These are phyloP conservation scores for Rhinolophus sinicus DNA, from an alignment of 2,113 vertebrate species.

Conservation along the genomic window DNA sequence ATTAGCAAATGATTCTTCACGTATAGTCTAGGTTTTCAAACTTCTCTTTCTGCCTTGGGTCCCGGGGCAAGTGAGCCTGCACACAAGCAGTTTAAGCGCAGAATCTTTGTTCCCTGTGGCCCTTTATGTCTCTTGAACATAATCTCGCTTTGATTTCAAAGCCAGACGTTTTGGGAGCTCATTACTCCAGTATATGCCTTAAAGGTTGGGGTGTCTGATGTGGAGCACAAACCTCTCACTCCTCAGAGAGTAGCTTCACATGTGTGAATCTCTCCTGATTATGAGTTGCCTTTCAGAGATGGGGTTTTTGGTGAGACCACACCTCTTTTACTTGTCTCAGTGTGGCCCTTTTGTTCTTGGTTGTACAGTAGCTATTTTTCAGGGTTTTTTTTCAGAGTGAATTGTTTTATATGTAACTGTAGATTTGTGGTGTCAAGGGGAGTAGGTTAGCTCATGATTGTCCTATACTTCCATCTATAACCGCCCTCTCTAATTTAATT, in stretches of 20 bases:
- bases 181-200: no score
- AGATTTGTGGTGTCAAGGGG: neutral
- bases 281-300: neutral
- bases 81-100: neutral
- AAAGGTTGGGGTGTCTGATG: neutral
- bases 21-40: neutral
- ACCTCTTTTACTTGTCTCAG: neutral
- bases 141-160: neutral
- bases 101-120: neutral
- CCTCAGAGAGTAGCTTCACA: neutral
- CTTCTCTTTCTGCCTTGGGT: neutral
- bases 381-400: neutral
- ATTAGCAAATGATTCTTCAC: neutral
- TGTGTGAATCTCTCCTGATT: neutral
- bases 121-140: neutral
- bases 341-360: neutral
- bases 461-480: neutral
- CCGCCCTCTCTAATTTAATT: neutral
- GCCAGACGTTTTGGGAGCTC: neutral
- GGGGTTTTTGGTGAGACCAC: neutral
- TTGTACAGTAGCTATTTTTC: neutral
- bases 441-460: neutral
- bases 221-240: neutral
- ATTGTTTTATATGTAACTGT: neutral
- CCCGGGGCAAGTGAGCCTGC: neutral